Evolutionary conservation across 2,113 vertebrate genomes (phyloP).

Genomic region (Prinia subflava): DNA sequence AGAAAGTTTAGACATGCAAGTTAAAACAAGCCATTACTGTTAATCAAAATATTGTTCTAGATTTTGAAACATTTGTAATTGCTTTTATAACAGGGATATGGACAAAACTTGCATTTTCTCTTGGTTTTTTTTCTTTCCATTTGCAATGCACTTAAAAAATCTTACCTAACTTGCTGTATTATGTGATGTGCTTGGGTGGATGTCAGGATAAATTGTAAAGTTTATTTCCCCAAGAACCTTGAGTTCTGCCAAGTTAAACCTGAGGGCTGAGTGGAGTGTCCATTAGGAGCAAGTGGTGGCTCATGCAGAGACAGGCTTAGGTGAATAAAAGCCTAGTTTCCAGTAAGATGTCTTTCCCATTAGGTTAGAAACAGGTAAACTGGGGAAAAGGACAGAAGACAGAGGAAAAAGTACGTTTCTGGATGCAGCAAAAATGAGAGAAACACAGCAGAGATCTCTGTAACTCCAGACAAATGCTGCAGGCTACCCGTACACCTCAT

Average conservation of each 20-base stretch:
- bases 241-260: neutral
- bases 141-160: neutral
- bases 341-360: neutral
- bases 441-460: neutral
- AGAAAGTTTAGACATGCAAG: neutral
- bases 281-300: neutral
- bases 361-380: neutral
- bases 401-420: neutral
- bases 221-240: neutral
- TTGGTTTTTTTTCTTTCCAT: neutral
- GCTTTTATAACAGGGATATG: neutral
- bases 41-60: neutral
- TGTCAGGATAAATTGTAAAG: neutral
- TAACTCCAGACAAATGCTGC: neutral
- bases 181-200: neutral
- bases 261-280: neutral
- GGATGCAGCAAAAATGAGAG: neutral
- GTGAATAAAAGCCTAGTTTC: neutral
- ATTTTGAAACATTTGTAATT: neutral
- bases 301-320: neutral
- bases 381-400: neutral
- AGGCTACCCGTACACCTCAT: neutral
- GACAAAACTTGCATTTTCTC: neutral
- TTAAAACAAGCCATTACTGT: neutral
- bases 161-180: neutral